Evolutionary conservation across 2,113 vertebrate species (phyloP).

Genomic region (Saccopteryx bilineata): DNA sequence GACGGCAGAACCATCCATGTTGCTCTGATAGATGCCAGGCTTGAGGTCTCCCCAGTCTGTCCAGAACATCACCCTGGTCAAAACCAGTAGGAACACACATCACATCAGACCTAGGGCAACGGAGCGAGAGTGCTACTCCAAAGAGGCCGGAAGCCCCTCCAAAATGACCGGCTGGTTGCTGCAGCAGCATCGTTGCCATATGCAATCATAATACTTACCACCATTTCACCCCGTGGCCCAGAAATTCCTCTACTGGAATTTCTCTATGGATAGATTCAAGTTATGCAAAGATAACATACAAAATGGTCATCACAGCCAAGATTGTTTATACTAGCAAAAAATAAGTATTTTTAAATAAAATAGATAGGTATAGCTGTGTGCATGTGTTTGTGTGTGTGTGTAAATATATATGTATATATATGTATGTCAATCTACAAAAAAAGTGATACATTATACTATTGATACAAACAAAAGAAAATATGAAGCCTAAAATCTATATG

Average conservation of each 20-base stretch:
- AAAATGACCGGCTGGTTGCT: neutral
- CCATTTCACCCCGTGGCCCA: neutral
- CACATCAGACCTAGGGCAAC: neutral
- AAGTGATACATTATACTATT: neutral
- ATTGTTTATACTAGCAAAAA: neutral
- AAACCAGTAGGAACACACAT: neutral
- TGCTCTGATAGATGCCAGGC: slow-evolving; percentile 94
- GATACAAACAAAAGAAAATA: neutral
- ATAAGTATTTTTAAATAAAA: neutral
- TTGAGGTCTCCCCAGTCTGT: slow-evolving; percentile 97
- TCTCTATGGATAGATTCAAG: neutral
- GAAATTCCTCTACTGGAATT: neutral
- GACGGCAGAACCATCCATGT: slow-evolving; percentile 95
- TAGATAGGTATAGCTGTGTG: too few species aligned
- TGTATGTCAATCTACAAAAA: neutral
- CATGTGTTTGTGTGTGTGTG: fast-evolving
- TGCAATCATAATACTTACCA: neutral
- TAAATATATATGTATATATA: fast-evolving
- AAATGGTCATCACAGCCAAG: neutral
- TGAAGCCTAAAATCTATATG: neutral
- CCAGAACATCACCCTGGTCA: slow-evolving; percentile 97
- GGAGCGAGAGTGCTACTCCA: neutral
- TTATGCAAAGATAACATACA: neutral
- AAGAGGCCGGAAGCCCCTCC: neutral
- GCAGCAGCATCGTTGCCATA: too few species aligned